phyloP scores from a whole-genome alignment of 2,113 vertebrate genomes.

The Labrus mixtus region DNA sequence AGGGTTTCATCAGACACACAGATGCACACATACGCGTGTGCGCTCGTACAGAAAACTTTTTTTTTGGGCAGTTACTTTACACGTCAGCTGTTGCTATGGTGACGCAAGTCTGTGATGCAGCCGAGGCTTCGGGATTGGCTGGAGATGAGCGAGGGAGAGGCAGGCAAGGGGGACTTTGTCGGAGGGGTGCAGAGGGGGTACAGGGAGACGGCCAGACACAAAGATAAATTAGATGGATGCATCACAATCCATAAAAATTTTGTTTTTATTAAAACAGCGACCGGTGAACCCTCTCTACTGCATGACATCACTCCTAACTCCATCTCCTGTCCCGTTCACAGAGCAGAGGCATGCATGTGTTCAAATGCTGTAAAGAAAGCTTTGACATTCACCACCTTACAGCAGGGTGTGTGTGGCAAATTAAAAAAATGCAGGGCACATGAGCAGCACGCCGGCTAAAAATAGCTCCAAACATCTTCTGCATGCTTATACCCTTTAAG shows the following conservation, averaged over 20 bases:
- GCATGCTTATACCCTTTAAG: constrained; percentile 32
- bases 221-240: constrained; percentile 71
- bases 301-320: constrained; percentile 25
- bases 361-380: constrained; percentile 40
- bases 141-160: constrained; percentile 61
- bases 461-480: constrained; percentile 62
- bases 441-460: constrained; percentile 53
- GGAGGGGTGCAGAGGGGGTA: constrained; percentile 51
- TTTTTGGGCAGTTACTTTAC: constrained; percentile 77
- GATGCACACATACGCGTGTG: constrained; percentile 55
- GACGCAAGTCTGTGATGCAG: constrained; percentile 75
- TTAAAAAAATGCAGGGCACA: constrained; percentile 38
- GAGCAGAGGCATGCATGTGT: constrained; percentile 11
- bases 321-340: constrained; percentile 23
- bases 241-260: constrained; percentile 61
- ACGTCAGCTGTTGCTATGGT: constrained; percentile 87
- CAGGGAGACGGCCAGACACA: constrained; percentile 54
- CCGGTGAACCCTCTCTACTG: constrained; percentile 2
- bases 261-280: constrained; percentile 61
- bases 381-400: constrained; percentile 45
- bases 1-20: constrained; percentile 75
- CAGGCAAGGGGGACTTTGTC: constrained; percentile 55
- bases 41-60: constrained; percentile 71
- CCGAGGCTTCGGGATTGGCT: constrained; percentile 71
- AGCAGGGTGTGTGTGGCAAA: constrained; percentile 42